phyloP scores from a whole-genome alignment of 1,140 invertebrate genomes.

The Drosophila bocqueti region DNA sequence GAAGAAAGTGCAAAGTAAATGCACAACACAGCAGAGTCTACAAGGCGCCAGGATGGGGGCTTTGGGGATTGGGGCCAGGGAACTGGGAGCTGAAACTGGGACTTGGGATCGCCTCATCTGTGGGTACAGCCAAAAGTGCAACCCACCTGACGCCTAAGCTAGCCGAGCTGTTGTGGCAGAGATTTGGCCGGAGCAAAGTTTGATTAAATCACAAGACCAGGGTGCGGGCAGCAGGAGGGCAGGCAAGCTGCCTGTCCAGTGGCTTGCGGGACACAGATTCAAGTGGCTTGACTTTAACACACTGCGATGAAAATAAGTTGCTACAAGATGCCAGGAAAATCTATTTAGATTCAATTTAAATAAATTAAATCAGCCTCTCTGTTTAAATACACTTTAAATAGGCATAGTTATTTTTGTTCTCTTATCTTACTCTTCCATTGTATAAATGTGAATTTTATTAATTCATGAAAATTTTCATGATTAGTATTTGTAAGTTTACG shows the following conservation, averaged over 20 bases:
- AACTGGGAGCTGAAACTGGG: not conserved
- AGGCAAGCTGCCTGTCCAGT: not conserved
- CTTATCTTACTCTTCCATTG: not conserved
- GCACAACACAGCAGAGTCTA: constrained; percentile 71
- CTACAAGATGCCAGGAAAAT: not conserved
- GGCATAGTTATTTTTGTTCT: not conserved
- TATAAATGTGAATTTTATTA: too few species aligned
- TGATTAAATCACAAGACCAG: constrained; percentile 76
- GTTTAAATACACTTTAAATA: not conserved
- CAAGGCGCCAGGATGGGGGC: constrained; percentile 31
- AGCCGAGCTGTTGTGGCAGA: constrained; percentile 28
- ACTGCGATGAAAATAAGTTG: constrained; percentile 11
- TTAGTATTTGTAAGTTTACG: too few species aligned
- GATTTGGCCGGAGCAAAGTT: constrained; percentile 75
- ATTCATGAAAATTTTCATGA: too few species aligned
- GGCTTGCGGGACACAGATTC: constrained; percentile 38
- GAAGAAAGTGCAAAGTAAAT: constrained; percentile 81
- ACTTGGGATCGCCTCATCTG: constrained; percentile 34
- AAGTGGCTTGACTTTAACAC: constrained; percentile 64
- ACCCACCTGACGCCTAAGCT: constrained; percentile 12
- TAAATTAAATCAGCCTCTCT: not conserved
- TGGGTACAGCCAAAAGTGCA: constrained; percentile 56
- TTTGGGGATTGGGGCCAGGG: constrained; percentile 5
- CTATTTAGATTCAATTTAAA: not conserved
- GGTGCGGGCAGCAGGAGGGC: not conserved